Evolutionary conservation across 2,888 invertebrate species (phyloP).

Genomic region (Heliconius erato): DNA sequence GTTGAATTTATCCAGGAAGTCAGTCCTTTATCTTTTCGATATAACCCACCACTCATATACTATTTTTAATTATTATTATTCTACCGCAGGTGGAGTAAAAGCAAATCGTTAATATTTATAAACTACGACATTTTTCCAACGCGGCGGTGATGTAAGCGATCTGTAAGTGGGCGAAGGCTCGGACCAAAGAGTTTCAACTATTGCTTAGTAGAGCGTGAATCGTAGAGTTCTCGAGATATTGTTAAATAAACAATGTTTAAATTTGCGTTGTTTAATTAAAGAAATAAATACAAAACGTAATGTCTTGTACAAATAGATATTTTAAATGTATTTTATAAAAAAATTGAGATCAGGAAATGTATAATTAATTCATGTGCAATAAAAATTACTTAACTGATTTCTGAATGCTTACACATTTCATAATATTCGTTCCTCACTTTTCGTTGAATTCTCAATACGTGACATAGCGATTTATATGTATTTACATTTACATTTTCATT

Average conservation of each 20-base stretch:
- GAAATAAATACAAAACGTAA: not conserved
- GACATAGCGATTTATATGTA: too few species aligned
- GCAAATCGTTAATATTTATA: not conserved
- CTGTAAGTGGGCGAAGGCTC: constrained; percentile 41
- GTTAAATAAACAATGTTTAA: constrained; percentile 22
- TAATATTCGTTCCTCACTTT: too few species aligned
- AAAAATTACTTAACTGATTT: too few species aligned
- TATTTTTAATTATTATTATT: not conserved
- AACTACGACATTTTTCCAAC: not conserved
- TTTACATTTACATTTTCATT: too few species aligned
- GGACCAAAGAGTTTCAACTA: constrained; percentile 13
- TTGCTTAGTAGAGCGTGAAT: constrained; percentile 40
- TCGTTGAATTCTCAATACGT: too few species aligned
- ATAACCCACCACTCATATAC: too few species aligned
- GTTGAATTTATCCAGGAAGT: too few species aligned
- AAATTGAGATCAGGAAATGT: not conserved
- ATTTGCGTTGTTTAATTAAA: not conserved
- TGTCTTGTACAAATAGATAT: not conserved
- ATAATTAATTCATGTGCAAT: not conserved
- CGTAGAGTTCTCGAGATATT: constrained; percentile 31
- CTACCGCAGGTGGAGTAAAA: not conserved
- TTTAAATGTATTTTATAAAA: not conserved
- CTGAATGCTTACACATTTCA: too few species aligned
- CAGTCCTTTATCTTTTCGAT: too few species aligned
- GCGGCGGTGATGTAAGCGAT: constrained; percentile 26